Percentiles rank a stretch among this genome's conserved stretches.
These are phyloP conservation scores for Nephrocerus scutellatus DNA, from an alignment of 2,888 invertebrate species.

Conservation along the genomic window DNA sequence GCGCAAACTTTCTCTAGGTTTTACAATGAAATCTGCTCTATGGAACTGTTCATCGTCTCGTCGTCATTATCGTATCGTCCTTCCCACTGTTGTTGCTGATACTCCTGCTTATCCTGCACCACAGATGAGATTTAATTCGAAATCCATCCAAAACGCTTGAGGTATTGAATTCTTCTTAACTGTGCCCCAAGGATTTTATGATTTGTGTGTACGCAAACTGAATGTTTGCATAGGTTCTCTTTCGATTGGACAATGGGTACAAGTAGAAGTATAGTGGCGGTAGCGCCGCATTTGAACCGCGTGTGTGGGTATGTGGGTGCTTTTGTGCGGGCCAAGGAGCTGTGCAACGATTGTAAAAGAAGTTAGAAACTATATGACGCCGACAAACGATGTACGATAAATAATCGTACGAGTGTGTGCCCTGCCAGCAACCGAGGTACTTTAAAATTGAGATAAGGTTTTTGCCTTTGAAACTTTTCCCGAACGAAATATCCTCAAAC, in stretches of 20 bases:
- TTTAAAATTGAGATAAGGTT: conserved; percentile 47
- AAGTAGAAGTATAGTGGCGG: no score
- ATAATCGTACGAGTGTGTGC: neutral
- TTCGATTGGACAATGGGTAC: no score
- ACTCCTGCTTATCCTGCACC: no score
- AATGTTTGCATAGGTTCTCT: conserved; percentile 24
- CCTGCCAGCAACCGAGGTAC: conserved; percentile 23
- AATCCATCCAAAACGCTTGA: conserved; percentile 36
- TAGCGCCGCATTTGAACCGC: no score
- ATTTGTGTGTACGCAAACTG: conserved; percentile 37
- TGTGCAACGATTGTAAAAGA: neutral
- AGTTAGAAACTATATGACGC: conserved; percentile 12
- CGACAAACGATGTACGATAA: conserved; percentile 1
- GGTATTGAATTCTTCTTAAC: conserved; percentile 45
- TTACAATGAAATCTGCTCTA: no score
- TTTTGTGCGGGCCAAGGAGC: conserved; percentile 22
- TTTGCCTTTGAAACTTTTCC: conserved; percentile 45
- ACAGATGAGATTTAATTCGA: conserved; percentile 31
- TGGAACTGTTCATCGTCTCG: no score
- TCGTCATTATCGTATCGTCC: no score
- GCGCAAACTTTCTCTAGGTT: conserved; percentile 47
- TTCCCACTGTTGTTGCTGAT: no score
- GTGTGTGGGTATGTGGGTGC: conserved; percentile 19
- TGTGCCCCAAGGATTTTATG: conserved; percentile 42
- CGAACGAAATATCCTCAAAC: no score